A percentile compares a stretch with the other conserved stretches of the same genome.
Conservation (phyloP, 2,888 invertebrate genomes). For the Bembecia ichneumoniformis region DNA sequence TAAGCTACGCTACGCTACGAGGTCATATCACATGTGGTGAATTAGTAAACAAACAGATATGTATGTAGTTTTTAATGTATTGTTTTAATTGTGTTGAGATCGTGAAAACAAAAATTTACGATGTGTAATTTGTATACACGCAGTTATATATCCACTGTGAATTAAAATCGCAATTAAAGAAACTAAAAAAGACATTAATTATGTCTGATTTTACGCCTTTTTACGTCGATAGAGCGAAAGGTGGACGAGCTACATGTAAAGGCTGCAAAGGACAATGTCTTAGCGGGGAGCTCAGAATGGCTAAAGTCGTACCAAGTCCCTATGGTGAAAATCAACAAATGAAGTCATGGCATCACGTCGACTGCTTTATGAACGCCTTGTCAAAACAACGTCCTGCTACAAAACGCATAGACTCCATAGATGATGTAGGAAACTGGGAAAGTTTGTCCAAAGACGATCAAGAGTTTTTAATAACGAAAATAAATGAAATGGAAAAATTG, state of each 20-base stretch:
- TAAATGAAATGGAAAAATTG: slow-evolving; percentile 74
- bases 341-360: slow-evolving; percentile 88
- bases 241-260: slow-evolving; percentile 86
- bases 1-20: too few relatives aligned
- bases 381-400: slow-evolving; percentile 85
- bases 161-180: too few relatives aligned
- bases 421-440: slow-evolving; percentile 85
- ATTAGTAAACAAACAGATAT: too few relatives aligned
- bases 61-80: too few relatives aligned
- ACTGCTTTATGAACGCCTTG: slow-evolving; percentile 85
- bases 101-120: too few relatives aligned
- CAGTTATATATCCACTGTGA: too few relatives aligned
- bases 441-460: slow-evolving; percentile 77
- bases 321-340: slow-evolving; percentile 80
- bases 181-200: not conserved
- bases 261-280: slow-evolving; percentile 87
- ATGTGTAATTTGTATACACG: too few relatives aligned
- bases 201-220: slow-evolving; percentile 61
- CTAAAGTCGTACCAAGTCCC: slow-evolving; percentile 83
- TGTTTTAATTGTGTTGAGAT: too few relatives aligned
- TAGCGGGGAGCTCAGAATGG: slow-evolving; percentile 80
- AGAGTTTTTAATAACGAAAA: slow-evolving; percentile 73
- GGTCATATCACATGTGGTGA: too few relatives aligned
- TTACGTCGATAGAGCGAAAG: slow-evolving; percentile 84
- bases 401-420: slow-evolving; percentile 82